Conservation (phyloP, 2,113 vertebrate genomes). For the Gambusia holbrooki region DNA sequence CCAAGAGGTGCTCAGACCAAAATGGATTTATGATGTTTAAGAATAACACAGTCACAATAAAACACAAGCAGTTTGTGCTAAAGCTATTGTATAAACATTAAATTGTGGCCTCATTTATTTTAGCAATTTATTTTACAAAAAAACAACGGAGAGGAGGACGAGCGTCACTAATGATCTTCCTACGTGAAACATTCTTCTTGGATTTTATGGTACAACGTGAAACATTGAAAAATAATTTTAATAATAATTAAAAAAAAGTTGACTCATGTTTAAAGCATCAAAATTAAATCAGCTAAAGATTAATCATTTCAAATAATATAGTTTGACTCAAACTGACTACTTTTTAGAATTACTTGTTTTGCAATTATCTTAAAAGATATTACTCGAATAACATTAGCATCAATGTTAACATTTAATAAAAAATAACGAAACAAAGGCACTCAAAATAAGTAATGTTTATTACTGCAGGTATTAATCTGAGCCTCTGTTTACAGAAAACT, state of each 20-base stretch:
- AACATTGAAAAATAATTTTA: neutral
- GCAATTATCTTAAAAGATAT: no score
- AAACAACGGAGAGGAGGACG: neutral
- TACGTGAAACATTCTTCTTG: neutral
- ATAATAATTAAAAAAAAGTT: neutral
- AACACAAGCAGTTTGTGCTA: neutral
- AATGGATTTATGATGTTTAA: neutral
- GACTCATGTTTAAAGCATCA: neutral
- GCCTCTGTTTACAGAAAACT: neutral
- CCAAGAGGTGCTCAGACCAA: neutral
- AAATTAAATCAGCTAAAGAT: neutral
- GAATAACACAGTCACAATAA: neutral
- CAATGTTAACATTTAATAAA: neutral
- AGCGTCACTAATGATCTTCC: neutral
- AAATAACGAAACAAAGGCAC: constrained; percentile 11
- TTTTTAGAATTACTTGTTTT: no score
- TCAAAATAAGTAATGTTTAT: constrained; percentile 71
- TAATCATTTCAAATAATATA: neutral
- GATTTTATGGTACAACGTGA: neutral
- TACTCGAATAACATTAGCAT: no score
- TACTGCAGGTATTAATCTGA: constrained; percentile 54
- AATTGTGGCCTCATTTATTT: neutral
- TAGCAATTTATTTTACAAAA: neutral
- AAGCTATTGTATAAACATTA: no score
- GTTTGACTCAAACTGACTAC: neutral